These are phyloP conservation scores for Lasioglossum pauxillum DNA, from an alignment of 2,888 invertebrate genomes.

Conservation along the genomic window DNA sequence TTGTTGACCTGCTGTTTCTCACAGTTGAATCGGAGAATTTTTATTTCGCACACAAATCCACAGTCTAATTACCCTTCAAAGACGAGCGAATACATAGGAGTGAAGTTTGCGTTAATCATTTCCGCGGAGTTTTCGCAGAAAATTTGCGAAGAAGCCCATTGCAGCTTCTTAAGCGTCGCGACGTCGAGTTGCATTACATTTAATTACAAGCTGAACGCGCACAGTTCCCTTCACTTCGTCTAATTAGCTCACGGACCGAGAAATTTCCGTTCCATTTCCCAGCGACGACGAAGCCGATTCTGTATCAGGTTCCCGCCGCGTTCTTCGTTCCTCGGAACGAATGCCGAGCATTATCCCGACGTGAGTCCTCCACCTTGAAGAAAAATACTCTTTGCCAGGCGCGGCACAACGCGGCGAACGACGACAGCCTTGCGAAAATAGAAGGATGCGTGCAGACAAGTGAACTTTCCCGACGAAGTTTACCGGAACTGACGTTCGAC, in stretches of 20 bases:
- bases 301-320: constrained; percentile 54
- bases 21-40: neutral
- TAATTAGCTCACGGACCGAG: constrained; percentile 57
- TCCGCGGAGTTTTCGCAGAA: neutral
- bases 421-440: neutral
- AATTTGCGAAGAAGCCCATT: neutral
- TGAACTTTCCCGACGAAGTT: constrained; percentile 43
- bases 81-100: neutral
- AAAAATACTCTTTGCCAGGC: constrained; percentile 19
- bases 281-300: constrained; percentile 48
- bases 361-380: constrained; percentile 14
- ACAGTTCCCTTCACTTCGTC: constrained; percentile 40
- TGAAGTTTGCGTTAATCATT: neutral
- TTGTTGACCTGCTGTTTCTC: too few relatives aligned
- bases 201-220: constrained; percentile 49
- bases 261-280: constrained; percentile 53
- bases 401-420: neutral
- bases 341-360: constrained; percentile 42
- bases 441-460: neutral
- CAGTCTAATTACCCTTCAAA: neutral
- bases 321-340: constrained; percentile 1
- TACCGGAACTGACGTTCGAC: constrained; percentile 37
- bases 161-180: constrained; percentile 4
- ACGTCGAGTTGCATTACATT: constrained; percentile 41
- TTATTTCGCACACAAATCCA: neutral